Evolutionary conservation across 2,888 invertebrate genomes (phyloP), one percentile per base, ranked within the genome.

Genomic region (Nephrotoma guestfalica): DNA sequence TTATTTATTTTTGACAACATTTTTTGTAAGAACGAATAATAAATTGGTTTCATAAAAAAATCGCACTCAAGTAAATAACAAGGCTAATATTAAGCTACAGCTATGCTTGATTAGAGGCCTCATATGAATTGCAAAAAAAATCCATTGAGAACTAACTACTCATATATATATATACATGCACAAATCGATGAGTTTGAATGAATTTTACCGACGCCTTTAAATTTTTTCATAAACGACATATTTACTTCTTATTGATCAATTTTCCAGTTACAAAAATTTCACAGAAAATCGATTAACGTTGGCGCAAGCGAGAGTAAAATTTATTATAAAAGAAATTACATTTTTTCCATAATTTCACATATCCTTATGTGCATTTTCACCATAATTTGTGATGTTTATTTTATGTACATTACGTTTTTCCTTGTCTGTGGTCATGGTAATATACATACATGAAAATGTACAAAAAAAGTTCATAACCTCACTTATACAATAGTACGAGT

Each of bases 391-490:
- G 15, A 2, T 57, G 51, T 57, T 71, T 71, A 30, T 71, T 30
- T 43, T 6, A 9, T n/a, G 41, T 84, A 15, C 84, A 5, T 84
- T 41, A 41, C 5, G 88, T 89, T 89, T 89, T 89, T 88, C 88
- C 89, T 89, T 89, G 89, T 89, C 89, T 89, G 89, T 89, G 89
- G 89, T 89, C 89, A 89, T 89, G 89, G 89, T 88, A 88, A 89
- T 88, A 87, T 88, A 86, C 83, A 86, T 86, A 84, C 42, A 86
- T 47, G 30, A 83, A 30, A 30, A 71, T 7, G 30, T 51, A 51
- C 51, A 71, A 71, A 71, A 71, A 71, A 85, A 86, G 87, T 87
- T 87, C 87, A 87, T 87, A 87, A 87, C 87, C 87, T 87, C 85
- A 85, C 86, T 85, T 85, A 84, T 41, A 84, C 15, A 15, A 0